Evolutionary conservation across 2,113 vertebrate species (phyloP).

Genomic region (Athene noctua): DNA sequence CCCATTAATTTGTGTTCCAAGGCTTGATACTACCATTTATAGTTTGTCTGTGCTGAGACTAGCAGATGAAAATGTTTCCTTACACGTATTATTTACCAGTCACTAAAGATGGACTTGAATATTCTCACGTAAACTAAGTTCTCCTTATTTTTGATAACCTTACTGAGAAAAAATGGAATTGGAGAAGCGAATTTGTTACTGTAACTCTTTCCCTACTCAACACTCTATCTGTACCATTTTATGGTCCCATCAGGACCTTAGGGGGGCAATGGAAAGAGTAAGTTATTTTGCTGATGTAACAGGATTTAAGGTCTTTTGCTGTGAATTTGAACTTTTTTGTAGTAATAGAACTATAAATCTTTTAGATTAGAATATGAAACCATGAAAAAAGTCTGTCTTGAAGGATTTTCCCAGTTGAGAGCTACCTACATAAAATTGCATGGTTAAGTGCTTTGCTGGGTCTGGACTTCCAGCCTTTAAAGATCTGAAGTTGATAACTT

Average conservation of each 20-base stretch:
- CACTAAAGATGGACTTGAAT: not conserved
- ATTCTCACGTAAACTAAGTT: not conserved
- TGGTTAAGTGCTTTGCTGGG: not conserved
- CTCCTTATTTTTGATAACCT: not conserved
- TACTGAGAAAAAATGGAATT: not conserved
- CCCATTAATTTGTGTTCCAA: not conserved
- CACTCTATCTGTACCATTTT: not conserved
- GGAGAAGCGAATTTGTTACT: not conserved
- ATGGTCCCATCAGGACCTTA: not conserved
- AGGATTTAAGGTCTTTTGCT: not conserved
- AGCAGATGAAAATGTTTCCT: not conserved
- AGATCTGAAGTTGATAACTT: not conserved
- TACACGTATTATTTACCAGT: rapidly evolving
- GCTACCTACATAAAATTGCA: not conserved
- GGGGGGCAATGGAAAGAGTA: not conserved
- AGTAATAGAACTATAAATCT: not conserved
- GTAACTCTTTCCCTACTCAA: not conserved
- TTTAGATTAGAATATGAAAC: not conserved
- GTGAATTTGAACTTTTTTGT: not conserved
- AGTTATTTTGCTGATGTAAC: not conserved
- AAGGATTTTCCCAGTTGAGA: not conserved
- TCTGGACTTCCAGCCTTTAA: not conserved
- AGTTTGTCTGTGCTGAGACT: not conserved
- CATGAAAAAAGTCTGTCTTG: not conserved
- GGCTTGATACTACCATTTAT: not conserved